Evolutionary conservation across 2,888 invertebrate species (phyloP).

Genomic region (Parnassius smintheus): DNA sequence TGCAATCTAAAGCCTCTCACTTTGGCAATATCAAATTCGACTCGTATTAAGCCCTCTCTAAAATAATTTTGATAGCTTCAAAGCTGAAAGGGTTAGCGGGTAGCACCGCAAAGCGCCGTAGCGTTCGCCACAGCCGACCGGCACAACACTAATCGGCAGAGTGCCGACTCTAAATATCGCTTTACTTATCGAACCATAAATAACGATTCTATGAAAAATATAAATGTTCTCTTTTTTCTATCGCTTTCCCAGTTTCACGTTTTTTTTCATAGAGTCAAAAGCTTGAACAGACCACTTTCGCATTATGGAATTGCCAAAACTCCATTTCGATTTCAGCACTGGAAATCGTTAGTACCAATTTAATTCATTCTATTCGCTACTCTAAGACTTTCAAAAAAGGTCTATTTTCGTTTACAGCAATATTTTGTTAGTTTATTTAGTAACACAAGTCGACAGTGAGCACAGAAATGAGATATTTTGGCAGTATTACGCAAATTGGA

Average conservation of each 20-base stretch:
- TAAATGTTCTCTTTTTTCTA: slow-evolving; percentile 79
- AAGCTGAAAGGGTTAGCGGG: slow-evolving; percentile 70
- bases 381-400: slow-evolving; percentile 33
- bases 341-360: slow-evolving; percentile 44
- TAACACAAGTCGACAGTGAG: slow-evolving; percentile 59
- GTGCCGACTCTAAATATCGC: slow-evolving; percentile 77
- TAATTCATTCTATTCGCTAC: slow-evolving; percentile 34
- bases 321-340: slow-evolving; percentile 57
- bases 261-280: slow-evolving; percentile 81
- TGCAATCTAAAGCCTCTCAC: slow-evolving; percentile 43
- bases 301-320: slow-evolving; percentile 82
- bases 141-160: slow-evolving; percentile 76
- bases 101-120: slow-evolving; percentile 53
- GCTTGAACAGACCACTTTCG: slow-evolving; percentile 81
- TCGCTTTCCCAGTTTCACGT: slow-evolving; percentile 76
- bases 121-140: slow-evolving; percentile 47
- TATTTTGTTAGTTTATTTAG: slow-evolving; percentile 30
- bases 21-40: slow-evolving; percentile 46
- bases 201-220: slow-evolving; percentile 80
- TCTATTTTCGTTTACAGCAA: slow-evolving; percentile 33
- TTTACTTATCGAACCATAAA: slow-evolving; percentile 78
- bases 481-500: slow-evolving; percentile 82
- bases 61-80: slow-evolving; percentile 74
- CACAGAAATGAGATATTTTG: slow-evolving; percentile 82
- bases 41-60: slow-evolving; percentile 51